phyloP scores from a whole-genome alignment of 2,797 vertebrate genomes.

The Pygocentrus nattereri region DNA sequence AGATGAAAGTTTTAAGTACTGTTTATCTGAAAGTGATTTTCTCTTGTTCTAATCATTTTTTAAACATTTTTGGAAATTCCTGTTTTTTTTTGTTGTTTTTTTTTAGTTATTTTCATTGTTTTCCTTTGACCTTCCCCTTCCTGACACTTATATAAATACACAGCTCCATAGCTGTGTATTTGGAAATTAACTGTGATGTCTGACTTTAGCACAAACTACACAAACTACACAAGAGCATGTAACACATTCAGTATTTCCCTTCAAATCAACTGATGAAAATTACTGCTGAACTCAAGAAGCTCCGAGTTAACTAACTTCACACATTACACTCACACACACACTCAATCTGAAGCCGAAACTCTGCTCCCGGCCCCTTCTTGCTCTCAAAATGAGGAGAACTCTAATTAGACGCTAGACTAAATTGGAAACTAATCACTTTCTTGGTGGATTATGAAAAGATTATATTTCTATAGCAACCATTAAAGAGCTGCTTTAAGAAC shows the following conservation, averaged over 20 bases:
- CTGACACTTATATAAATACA: too few species aligned
- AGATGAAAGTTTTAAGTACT: too few species aligned
- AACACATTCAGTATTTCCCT: not conserved
- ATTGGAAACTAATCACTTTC: slow-evolving; percentile 17
- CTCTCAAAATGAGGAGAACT: slow-evolving; percentile 4
- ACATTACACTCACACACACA: not conserved
- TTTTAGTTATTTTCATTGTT: too few species aligned
- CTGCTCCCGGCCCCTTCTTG: slow-evolving; percentile 3
- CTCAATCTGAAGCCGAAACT: too few species aligned
- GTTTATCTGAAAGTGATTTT: too few species aligned
- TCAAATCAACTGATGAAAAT: slow-evolving; percentile 1
- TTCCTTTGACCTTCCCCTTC: too few species aligned
- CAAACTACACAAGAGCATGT: too few species aligned
- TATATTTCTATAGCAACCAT: slow-evolving; percentile 21
- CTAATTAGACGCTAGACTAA: slow-evolving; percentile 32
- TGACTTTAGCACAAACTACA: not conserved
- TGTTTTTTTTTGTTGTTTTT: too few species aligned
- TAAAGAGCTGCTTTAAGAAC: not conserved
- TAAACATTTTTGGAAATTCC: too few species aligned
- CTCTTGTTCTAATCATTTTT: too few species aligned
- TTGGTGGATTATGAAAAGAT: slow-evolving; percentile 25
- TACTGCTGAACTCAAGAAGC: slow-evolving; percentile 25
- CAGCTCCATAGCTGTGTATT: too few species aligned
- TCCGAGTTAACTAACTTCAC: not conserved
- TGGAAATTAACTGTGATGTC: too few species aligned